These are phyloP conservation scores for Xestia rhomboidea DNA, from an alignment of 2,888 invertebrate species.

Conservation along the genomic window DNA sequence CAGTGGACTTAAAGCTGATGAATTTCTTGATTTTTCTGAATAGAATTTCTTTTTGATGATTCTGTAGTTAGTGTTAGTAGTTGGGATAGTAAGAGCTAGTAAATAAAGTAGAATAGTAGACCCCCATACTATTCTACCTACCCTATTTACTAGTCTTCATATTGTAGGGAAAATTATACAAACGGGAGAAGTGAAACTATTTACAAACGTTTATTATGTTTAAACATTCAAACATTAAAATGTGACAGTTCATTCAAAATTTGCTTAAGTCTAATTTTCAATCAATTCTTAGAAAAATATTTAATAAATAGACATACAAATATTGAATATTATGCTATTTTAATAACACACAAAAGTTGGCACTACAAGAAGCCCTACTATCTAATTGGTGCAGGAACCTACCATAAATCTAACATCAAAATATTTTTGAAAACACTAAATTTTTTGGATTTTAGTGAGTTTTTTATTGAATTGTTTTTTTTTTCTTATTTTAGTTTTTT, in stretches of 20 bases:
- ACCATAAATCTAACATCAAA: not conserved
- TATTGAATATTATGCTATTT: not conserved
- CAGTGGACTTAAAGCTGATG: not conserved
- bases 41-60: too few species aligned
- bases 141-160: not conserved
- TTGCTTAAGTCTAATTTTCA: conserved; percentile 3
- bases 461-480: not conserved
- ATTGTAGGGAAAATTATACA: conserved; percentile 4
- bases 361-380: conserved; percentile 2
- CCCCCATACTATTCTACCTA: not conserved
- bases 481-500: too few species aligned
- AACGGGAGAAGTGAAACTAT: not conserved
- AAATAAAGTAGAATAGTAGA: too few species aligned
- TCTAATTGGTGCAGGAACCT: not conserved
- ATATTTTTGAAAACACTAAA: not conserved
- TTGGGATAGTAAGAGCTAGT: not conserved
- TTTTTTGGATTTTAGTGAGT: not conserved
- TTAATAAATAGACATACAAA: not conserved
- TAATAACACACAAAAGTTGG: not conserved
- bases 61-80: too few species aligned
- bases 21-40: too few species aligned
- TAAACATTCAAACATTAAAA: not conserved
- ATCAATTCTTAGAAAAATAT: not conserved
- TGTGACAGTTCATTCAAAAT: conserved; percentile 14
- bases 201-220: conserved; percentile 25